Evolutionary conservation across 2,797 vertebrate genomes (phyloP).

Genomic region (Labeo calbasu): DNA sequence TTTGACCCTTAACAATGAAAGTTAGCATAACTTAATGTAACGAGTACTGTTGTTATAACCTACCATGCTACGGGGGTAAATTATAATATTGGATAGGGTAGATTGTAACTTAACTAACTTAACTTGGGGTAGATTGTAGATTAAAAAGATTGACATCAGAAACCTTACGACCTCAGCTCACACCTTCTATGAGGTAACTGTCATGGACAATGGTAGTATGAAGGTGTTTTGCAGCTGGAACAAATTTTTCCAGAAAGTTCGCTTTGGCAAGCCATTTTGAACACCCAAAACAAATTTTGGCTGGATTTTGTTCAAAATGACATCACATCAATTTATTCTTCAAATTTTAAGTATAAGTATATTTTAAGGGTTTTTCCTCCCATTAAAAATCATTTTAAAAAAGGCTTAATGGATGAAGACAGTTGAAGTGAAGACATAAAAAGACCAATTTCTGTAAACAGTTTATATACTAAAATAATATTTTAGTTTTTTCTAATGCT

Average conservation of each 20-base stretch:
- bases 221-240: background rate
- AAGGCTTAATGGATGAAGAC: too few species aligned
- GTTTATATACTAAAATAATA: too few species aligned
- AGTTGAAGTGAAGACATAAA: too few species aligned
- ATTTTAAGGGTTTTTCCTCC: too few species aligned
- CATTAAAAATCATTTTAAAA: too few species aligned
- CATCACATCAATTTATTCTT: too few species aligned
- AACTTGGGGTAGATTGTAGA: too few species aligned
- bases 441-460: too few species aligned
- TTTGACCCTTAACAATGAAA: background rate
- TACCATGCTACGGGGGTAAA: background rate
- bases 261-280: background rate
- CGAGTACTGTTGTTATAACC: background rate
- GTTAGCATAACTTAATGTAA: background rate
- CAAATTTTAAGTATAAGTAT: too few species aligned
- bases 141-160: background rate
- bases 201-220: background rate
- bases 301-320: background rate
- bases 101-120: background rate
- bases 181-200: background rate
- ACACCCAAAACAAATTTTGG: background rate
- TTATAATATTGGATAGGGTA: background rate
- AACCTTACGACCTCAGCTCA: background rate
- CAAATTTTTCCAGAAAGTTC: background rate
- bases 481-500: background rate